A percentile compares a stretch with the other conserved stretches of the same genome.
phyloP scores from a whole-genome alignment of 2,888 invertebrate genomes.

The Polyommatus icarus region DNA sequence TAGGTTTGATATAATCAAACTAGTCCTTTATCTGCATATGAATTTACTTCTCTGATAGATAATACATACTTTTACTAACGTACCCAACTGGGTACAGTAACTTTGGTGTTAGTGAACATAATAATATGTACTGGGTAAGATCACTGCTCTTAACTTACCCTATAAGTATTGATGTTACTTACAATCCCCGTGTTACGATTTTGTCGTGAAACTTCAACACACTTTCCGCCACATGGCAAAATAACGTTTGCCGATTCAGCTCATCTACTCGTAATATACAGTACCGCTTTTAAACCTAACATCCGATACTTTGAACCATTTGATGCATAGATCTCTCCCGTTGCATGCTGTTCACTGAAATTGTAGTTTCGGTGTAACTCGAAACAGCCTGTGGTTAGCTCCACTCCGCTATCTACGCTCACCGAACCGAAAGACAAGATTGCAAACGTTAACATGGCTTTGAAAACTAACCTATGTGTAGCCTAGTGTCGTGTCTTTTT shows the following conservation, averaged over 20 bases:
- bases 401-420: conserved; percentile 1
- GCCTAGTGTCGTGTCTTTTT: no score
- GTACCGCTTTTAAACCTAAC: neutral
- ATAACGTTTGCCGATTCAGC: neutral
- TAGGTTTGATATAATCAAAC: no score
- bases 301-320: neutral
- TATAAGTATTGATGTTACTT: no score
- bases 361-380: neutral
- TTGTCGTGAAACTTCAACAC: neutral
- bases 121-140: no score
- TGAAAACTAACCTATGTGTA: neutral
- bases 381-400: neutral
- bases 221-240: neutral
- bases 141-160: no score
- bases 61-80: no score
- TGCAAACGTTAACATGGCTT: neutral
- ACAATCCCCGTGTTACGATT: no score
- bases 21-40: no score
- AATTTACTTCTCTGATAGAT: no score
- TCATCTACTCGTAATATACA: neutral
- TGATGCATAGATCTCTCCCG: neutral
- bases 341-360: neutral
- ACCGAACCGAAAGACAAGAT: conserved; percentile 14
- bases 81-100: no score
- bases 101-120: no score